Evolutionary conservation across 2,888 invertebrate species (phyloP), one percentile per base, ranked within the genome.

Genomic region (Drosophila algonquin): DNA sequence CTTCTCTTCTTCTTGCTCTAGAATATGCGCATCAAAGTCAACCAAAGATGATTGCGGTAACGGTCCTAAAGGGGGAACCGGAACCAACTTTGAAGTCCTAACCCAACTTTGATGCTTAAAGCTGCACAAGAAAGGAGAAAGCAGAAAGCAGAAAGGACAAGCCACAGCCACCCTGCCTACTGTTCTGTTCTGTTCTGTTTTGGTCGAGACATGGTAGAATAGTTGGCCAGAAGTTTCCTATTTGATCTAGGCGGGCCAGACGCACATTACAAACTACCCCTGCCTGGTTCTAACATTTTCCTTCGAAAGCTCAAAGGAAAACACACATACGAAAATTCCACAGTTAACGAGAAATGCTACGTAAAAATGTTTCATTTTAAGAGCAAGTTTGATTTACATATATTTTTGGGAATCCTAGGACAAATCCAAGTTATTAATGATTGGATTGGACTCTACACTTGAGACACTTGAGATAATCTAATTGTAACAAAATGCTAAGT

Each of bases 1-100:
- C 71, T 67, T 67, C 50, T 51, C 10, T 32, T 35, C 35, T 14
- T 40, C n/a, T 40, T 45, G 47, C 45, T 51, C 50, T 21, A 14
- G 59, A 68, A 68, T 72, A 60, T 68, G 61, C 61, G 51, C 67
- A 68, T 68, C 73, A 72, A 72, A 52, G 68, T 68, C 64, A 63
- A 52, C 63, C 68, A 67, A 21, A 52, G 52, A 53, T 67, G 63
- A 63, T 63, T 67, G 67, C 63, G 63, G 52, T 67, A n/a, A n/a
- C 32, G 21, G 21, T 32, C 57, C 50, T 30, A 30, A 60, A 30
- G 40, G 6, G 44, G 27, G 30, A 12, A 3, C 30, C 18, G 60
- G n/a, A 16, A n/a, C 14, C 21, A 54, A 27, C 60, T 59, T 63
- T 50, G 14, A 30, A 45, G 63, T 51, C 63, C 50, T 2, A 40